Evolutionary conservation across 2,797 vertebrate species (phyloP), one percentile per base, ranked within the genome.

Genomic region (Muraenolepis orangiensis): DNA sequence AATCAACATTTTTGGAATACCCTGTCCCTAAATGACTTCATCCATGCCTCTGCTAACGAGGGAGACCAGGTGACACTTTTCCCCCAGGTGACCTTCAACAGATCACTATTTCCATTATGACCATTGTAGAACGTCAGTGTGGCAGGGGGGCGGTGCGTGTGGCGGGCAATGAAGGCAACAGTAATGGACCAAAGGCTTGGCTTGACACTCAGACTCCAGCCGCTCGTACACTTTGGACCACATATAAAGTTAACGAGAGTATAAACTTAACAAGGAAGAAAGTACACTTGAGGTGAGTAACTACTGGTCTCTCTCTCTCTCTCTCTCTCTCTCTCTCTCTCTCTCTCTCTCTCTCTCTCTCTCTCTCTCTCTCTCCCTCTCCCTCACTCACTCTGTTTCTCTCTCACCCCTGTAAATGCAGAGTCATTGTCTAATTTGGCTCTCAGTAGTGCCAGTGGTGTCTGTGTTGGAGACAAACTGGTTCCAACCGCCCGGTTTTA

Each of bases 341-440:
- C 28, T 68, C 64, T n/a, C 42, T 61, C 42, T 61, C 29, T 32
- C 28, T 72, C 71, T 61, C 46, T 61, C 34, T 36, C 36, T 67
- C 11, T 46, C 28, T 11, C 26, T 28, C 34, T 51, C 46, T n/a
- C 20, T 51, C 46, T 51, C 20, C n/a, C 46, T n/a, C 18, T 7
- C 20, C 8, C 46, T 51, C 5, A 20, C 20, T 51, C 6, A 4
- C 46, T 46, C 14, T 18, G 2, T 46, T 16, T 46, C 46, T 51
- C 46, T 51, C 18, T 51, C 18, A 1, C 4, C 46, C 57, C 57
- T 4, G 11, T 64, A 26, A 11, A 64, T 64, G 57, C 57, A 64
- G 51, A 57, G 57, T 64, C 57, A 64, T 51, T 32, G 70, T 72
- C 28, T 31, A 23, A 26, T 26, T 64, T 64, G n/a, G 57, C 57